These are phyloP conservation scores for Schizopygopsis malacanthus DNA, from an alignment of 2,797 vertebrate species.

Conservation along the genomic window DNA sequence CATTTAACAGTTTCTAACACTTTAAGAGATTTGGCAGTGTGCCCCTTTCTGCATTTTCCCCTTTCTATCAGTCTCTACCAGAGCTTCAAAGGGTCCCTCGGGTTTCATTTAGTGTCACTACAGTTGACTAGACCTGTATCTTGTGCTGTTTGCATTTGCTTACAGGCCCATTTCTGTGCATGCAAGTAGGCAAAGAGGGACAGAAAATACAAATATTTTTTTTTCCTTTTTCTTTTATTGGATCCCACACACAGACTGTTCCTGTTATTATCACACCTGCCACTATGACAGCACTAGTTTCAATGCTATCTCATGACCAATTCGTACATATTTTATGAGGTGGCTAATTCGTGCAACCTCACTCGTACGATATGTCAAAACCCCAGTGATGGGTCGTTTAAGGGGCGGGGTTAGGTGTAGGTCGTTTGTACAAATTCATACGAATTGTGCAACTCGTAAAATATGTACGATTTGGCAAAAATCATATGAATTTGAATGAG, in stretches of 20 bases:
- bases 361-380: too few relatives aligned
- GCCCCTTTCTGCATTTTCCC: background rate
- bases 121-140: background rate
- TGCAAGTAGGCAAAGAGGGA: constrained; percentile 1
- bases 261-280: background rate
- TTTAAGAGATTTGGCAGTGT: background rate
- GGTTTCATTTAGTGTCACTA: background rate
- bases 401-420: too few relatives aligned
- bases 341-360: too few relatives aligned
- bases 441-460: too few relatives aligned
- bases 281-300: background rate
- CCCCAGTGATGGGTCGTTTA: too few relatives aligned
- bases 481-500: too few relatives aligned
- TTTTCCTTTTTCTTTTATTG: background rate
- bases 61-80: background rate
- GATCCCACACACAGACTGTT: background rate
- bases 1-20: background rate
- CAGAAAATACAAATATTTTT: background rate
- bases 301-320: too few relatives aligned
- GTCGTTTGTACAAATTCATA: too few relatives aligned
- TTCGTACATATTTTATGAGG: too few relatives aligned
- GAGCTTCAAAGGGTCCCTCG: background rate
- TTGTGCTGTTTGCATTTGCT: background rate
- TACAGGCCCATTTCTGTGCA: background rate
- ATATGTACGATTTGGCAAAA: too few relatives aligned